Base-by-base conservation (phyloP, 2,113 vertebrate genomes). In the Illadopsis cleaveri region DNA sequence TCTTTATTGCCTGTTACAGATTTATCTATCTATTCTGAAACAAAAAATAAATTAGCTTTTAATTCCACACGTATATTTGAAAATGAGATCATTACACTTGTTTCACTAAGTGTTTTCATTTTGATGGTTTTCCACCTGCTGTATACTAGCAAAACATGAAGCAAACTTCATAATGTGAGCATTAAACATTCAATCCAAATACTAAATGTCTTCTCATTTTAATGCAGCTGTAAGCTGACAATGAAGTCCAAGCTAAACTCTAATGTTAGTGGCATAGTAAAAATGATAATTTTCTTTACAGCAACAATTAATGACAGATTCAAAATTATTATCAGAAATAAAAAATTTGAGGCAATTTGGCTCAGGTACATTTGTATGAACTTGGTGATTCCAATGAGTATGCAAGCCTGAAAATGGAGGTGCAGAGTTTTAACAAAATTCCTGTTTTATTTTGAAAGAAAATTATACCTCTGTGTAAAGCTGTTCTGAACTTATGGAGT, bases 111-210 rank as follows among this genome's bases (percentile, higher is more conserved):
- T 50, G 44, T 62, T 58, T 38, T 87, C 4, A 44, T 76, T 91
- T 89, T 51, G 31, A 44, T 60, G 28, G 25, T 65, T 90, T 94
- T 72, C 56, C 57, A 76, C 61, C 53, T 86, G 69, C 33, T 94
- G 22, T 11, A 64, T 50, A 45, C 40, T n/a, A 77, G 15, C 10
- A 82, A 86, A 84, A 62, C 19, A 42, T 50, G 56, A 69, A 73
- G 30, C 12, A 82, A 91, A 81, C 16, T 79, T 93, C 60, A n/a
- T 47, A 50, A 69, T 30, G 25, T 5, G 8, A 79, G 47, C 17
- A 76, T 79, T 85, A 87, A 82, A 86, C 76, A 69, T 89, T 76
- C 56, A 84, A 9, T 64, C 57, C 65, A 93, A 90, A 90, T 71
- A 31, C 31, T 19, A 37, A 65, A 18, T 72, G 61, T 88, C 23